Base-by-base conservation (phyloP, 2,113 vertebrate genomes). In the Sakesphorus luctuosus region DNA sequence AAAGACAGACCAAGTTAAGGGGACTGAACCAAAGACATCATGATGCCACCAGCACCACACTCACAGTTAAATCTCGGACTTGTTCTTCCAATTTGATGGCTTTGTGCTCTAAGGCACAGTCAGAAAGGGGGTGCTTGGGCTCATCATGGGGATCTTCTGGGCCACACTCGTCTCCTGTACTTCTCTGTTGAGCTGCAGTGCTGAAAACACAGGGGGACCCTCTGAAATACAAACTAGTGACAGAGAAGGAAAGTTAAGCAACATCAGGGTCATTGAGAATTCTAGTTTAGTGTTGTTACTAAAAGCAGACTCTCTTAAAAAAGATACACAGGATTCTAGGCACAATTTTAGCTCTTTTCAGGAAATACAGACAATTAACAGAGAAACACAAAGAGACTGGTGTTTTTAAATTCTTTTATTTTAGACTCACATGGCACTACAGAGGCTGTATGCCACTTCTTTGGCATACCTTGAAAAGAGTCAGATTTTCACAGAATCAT, bases 1-100 rank as follows among this genome's bases (percentile, higher is more conserved):
- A 71, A 80, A 62, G 19, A 20, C 36, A 92, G 35, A n/a, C 5
- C 25, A 38, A 40, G 40, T 20, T 72, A 53, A 74, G 44, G 28
- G 52, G 29, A 40, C 10, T n/a, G 36, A 88, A 63, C 1, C 0
- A 53, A 77, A 59, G 47, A 13, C 28, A 26, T 0, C 5, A 7
- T 2, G 12, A 73, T 52, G 40, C 26, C 59, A 72, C 23, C 33
- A 67, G 52, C 46, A 35, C n/a, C 44, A 84, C 11, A 98, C 98
- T 98, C 95, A 99, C 98, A 40, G 97, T 98, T 96, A 99, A 97
- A 90, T 98, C 98, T 28, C 88, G 97, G 67, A 99, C 98, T 97
- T 99, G 98, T 66, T 98, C 98, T 68, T 99, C 98, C 76, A 99
- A 96, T 94, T 98, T 98, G 91, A 95, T 91, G 58, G 98, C 97